Conservation (phyloP, 2,113 vertebrate species). For the Motacilla tschutschensis region DNA sequence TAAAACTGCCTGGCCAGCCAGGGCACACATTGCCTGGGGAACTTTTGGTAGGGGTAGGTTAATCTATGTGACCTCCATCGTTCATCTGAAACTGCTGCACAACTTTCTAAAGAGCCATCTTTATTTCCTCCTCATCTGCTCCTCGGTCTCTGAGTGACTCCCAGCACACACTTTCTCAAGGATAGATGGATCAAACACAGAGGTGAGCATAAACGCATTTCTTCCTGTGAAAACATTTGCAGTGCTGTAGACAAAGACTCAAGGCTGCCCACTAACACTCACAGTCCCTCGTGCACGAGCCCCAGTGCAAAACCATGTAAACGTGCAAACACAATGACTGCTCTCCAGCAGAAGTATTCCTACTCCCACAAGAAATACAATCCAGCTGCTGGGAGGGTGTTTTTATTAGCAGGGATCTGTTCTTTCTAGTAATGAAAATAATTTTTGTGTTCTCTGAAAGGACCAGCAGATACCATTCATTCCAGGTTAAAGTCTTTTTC, state of each 20-base stretch:
- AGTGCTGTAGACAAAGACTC: background rate
- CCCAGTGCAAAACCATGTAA: background rate
- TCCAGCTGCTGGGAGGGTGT: background rate
- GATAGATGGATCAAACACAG: background rate
- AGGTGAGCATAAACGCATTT: background rate
- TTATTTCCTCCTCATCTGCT: background rate
- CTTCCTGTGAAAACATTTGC: background rate
- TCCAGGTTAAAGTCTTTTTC: background rate
- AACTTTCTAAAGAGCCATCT: constrained; percentile 32
- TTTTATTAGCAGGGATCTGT: background rate
- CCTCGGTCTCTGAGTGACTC: background rate
- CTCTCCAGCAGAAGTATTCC: background rate
- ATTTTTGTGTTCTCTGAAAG: background rate
- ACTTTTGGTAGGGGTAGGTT: constrained; percentile 44
- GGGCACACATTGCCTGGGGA: constrained; percentile 35
- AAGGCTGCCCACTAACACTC: background rate
- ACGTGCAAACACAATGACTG: background rate
- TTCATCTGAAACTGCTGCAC: constrained; percentile 36
- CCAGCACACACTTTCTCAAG: background rate
- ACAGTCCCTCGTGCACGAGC: background rate
- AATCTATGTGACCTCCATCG: constrained; percentile 52
- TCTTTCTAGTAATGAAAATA: constrained; percentile 1
- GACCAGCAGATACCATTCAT: background rate
- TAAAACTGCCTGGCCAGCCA: constrained; percentile 30
- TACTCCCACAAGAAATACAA: background rate